Percentiles rank a stretch among this genome's conserved stretches.
Evolutionary conservation across 2,888 invertebrate species (phyloP).

Genomic region (Phengaris alcon): DNA sequence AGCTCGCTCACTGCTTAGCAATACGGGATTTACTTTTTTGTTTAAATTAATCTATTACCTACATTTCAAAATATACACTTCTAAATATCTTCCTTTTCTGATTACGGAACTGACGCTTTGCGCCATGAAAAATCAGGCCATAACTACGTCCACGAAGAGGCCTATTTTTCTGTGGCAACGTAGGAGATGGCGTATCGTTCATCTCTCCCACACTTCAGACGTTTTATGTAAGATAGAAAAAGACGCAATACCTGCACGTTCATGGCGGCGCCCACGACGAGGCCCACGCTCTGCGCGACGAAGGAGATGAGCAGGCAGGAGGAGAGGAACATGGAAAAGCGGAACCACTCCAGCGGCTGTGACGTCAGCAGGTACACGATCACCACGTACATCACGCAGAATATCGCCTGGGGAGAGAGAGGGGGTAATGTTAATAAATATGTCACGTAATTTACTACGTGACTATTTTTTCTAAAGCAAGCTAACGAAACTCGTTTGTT

Average conservation of each 20-base stretch:
- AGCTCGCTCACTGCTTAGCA: no score
- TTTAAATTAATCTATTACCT: no score
- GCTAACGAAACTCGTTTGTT: no score
- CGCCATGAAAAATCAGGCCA: no score
- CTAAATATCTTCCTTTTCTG: no score
- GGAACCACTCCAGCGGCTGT: constrained; percentile 89
- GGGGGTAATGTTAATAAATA: background rate
- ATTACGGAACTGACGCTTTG: no score
- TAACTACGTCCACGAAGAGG: no score
- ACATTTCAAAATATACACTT: no score
- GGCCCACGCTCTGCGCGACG: constrained; percentile 96
- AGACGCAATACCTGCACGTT: constrained; percentile 84
- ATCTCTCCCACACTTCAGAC: background rate
- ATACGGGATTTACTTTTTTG: no score
- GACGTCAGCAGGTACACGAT: constrained; percentile 96
- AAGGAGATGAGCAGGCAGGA: constrained; percentile 94
- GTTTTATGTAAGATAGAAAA: background rate
- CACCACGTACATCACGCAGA: constrained; percentile 94
- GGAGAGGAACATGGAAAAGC: constrained; percentile 93
- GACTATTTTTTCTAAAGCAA: no score
- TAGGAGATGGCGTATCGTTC: background rate
- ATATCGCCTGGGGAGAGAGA: constrained; percentile 86
- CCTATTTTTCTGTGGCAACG: no score
- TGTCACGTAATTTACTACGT: no score
- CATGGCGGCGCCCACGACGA: constrained; percentile 97